Percentiles rank a stretch among this genome's conserved stretches.
These are phyloP conservation scores for Urocynchramus pylzowi DNA, from an alignment of 2,113 vertebrate genomes.

Conservation along the genomic window DNA sequence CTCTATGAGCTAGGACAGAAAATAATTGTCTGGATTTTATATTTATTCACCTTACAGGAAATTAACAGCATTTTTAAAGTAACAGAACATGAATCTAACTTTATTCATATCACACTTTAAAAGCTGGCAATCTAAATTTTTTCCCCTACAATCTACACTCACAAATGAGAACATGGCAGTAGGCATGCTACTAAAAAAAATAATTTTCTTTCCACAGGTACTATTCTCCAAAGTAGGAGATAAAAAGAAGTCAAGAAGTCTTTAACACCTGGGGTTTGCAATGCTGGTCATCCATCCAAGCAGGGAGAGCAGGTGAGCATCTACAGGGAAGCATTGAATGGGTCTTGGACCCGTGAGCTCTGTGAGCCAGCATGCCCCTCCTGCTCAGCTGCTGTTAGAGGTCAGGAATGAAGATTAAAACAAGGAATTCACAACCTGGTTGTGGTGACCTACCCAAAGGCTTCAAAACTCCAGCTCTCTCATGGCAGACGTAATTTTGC, in stretches of 20 bases:
- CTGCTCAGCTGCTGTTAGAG: neutral
- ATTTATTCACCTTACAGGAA: neutral
- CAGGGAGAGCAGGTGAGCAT: neutral
- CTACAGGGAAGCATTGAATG: neutral
- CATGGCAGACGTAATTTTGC: neutral
- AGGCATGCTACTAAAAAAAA: neutral
- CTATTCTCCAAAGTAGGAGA: neutral
- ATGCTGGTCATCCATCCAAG: neutral
- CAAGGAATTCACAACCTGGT: neutral
- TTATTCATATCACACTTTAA: neutral
- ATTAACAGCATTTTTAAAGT: neutral
- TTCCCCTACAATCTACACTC: neutral
- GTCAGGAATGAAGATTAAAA: neutral
- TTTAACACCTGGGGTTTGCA: neutral
- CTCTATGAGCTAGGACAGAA: fast-evolving
- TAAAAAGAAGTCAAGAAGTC: neutral
- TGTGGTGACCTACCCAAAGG: neutral
- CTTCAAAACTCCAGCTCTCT: neutral
- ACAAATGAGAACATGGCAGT: neutral
- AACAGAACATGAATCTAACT: neutral
- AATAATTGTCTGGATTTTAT: neutral
- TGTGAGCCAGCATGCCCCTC: neutral
- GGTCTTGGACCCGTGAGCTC: neutral
- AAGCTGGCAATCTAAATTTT: neutral
- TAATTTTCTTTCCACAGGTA: neutral